Base-by-base conservation (phyloP, 2,888 invertebrate genomes). In the Chymomyza amoena region DNA sequence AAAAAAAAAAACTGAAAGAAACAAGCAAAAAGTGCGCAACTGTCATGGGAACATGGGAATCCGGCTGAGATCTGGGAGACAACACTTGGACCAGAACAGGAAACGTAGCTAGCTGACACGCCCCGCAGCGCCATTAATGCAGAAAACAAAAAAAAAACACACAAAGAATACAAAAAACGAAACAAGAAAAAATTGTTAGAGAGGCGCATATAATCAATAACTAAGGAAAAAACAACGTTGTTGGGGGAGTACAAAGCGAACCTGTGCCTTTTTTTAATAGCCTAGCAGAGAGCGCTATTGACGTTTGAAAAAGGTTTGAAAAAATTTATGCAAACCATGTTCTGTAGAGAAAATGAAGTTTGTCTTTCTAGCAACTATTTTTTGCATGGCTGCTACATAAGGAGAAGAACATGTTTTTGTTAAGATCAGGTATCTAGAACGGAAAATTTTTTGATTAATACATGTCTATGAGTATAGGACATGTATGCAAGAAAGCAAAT, bases 191-290 rank as follows among this genome's bases (percentile, higher is more conserved):
- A 28, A 28, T 20, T 60, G 32, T 36, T 6, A 57, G 61, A 39
- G 57, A 62, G 65, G 66, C 64, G 66, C 52, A 62, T 78, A 74
- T 75, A 77, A 77, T 77, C 78, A 69, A 77, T 77, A 77, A 73
- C 51, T 75, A 69, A 68, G 62, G 45, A 16, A 50, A 25, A 56
- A 54, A 45, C 1, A 36, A 54, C 15, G n/a, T 16, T 36, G 64
- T 45, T 45, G 39, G 39, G 13, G 39, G 39, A 0, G 2, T 45
- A 13, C 10, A 4, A 45, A 13, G 39, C 39, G 39, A 45, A 4
- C 13, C 59, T 32, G n/a, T 13, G 32, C 10, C 28, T 32, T 32
- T 6, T 25, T 45, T 45, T 45, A 45, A 45, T 13, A 45, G 39
- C 4, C 39, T 13, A 45, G 10, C 39, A 13, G 13, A 45, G 39